phyloP scores from a whole-genome alignment of 2,888 invertebrate genomes.

The Thyatira batis region DNA sequence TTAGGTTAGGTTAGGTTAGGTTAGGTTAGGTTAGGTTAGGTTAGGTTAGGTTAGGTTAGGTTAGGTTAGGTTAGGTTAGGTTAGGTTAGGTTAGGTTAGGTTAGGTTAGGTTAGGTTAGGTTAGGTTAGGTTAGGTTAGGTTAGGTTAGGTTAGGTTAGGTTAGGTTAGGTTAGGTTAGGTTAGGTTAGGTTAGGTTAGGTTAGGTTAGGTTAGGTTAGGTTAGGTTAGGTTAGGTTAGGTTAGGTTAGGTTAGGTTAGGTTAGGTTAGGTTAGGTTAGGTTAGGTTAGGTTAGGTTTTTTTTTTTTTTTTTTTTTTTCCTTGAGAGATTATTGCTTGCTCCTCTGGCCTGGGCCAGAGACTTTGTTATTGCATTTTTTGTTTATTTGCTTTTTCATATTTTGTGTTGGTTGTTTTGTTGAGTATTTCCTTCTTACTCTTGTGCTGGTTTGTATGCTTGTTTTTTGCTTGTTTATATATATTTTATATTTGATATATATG shows the following conservation, averaged over 20 bases:
- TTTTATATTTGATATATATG: no score
- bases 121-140: constrained; percentile 21
- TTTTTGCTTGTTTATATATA: no score
- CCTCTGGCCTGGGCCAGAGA: no score
- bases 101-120: constrained; percentile 21
- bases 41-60: constrained; percentile 22
- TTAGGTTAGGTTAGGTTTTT: no score
- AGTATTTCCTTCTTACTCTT: no score
- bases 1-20: constrained; percentile 22
- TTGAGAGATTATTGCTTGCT: no score
- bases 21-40: constrained; percentile 24
- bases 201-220: constrained; percentile 21
- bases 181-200: constrained; percentile 21
- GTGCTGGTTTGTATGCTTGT: no score
- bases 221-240: constrained; percentile 20
- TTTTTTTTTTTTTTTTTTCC: no score
- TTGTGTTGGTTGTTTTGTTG: no score
- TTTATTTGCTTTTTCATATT: no score
- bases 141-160: constrained; percentile 22
- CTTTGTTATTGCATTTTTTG: no score
- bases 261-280: constrained; percentile 22
- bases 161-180: constrained; percentile 21
- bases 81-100: constrained; percentile 20
- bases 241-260: constrained; percentile 19
- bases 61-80: constrained; percentile 22